Evolutionary conservation across 2,888 invertebrate species (phyloP), one percentile per base, ranked within the genome.

Genomic region (Orchestes rusci): DNA sequence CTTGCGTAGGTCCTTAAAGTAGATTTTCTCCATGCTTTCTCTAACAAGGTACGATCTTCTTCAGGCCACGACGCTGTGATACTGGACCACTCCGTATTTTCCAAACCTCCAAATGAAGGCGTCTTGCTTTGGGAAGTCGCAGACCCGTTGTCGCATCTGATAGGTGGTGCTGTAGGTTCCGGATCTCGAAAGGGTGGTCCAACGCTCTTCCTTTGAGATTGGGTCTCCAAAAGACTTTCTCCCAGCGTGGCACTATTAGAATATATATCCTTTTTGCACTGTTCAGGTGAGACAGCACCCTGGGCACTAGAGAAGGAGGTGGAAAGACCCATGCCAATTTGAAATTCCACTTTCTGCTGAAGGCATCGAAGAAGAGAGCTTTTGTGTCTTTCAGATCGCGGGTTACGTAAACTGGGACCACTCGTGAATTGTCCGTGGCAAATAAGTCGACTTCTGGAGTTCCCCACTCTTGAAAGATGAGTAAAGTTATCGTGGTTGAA

Each of bases 131-230:
- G 2, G 43, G 45, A 2, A 35, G 40, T 2, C 28, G 44, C 12
- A 3, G 4, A 0, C 15, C n/a, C 3, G 38, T 44, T 13, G 23
- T 2, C 3, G 18, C 8, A 33, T 47, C 44, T 17, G 36, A 16
- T n/a, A 50, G 43, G 19, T 45, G 23, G 3, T 38, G 8, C 28
- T 18, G 16, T 7, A 53, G 28, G 19, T 53, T 39, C 10, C 28
- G 35, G 8, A 52, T 32, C 18, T 37, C 37, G 13, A 39, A 38
- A 3, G 53, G 51, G 3, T 42, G 28, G 16, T 13, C 39, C 15
- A 44, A 4, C 3, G 67, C 69, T 36, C 62, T 39, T 20, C 30
- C 8, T 43, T 50, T 54, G 8, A 62, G 52, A 30, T 62, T 59
- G 12, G 56, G 42, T 51, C 53, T 30, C 59, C 61, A 62, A 46